These are phyloP conservation scores for Lasioglossum zephyrum DNA, from an alignment of 2,888 invertebrate genomes.

Conservation along the genomic window DNA sequence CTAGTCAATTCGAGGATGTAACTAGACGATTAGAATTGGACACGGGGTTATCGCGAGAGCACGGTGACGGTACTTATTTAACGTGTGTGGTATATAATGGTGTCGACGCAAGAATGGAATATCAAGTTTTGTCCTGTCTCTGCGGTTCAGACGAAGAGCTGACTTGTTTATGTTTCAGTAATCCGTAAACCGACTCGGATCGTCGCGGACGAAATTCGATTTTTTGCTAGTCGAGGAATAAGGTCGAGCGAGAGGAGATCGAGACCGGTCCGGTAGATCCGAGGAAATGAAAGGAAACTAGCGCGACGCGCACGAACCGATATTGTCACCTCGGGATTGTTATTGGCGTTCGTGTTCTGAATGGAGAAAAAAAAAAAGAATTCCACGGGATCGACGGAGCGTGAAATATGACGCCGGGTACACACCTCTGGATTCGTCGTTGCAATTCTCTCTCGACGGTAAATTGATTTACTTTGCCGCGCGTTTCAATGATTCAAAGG, in stretches of 20 bases:
- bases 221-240: background rate
- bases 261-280: slow-evolving; percentile 33
- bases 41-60: slow-evolving; percentile 6
- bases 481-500: slow-evolving; percentile 29
- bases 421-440: slow-evolving; percentile 58
- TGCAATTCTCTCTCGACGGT: slow-evolving; percentile 48
- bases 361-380: slow-evolving; percentile 46
- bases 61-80: slow-evolving; percentile 12
- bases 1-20: slow-evolving; percentile 76
- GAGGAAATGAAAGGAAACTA: slow-evolving; percentile 55
- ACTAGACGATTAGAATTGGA: slow-evolving; percentile 63
- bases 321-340: slow-evolving; percentile 56
- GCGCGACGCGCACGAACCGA: slow-evolving; percentile 50
- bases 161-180: background rate
- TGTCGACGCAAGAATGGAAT: background rate
- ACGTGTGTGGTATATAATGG: background rate
- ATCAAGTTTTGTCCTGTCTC: background rate
- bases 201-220: slow-evolving; percentile 5
- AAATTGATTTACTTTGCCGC: slow-evolving; percentile 52
- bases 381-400: slow-evolving; percentile 55
- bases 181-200: background rate
- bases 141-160: background rate
- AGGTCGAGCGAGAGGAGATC: background rate
- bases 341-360: slow-evolving; percentile 58
- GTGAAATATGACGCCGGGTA: slow-evolving; percentile 64